Evolutionary conservation across 2,113 vertebrate genomes (phyloP), one percentile per base, ranked within the genome.

Genomic region (Misgurnus anguillicaudatus): DNA sequence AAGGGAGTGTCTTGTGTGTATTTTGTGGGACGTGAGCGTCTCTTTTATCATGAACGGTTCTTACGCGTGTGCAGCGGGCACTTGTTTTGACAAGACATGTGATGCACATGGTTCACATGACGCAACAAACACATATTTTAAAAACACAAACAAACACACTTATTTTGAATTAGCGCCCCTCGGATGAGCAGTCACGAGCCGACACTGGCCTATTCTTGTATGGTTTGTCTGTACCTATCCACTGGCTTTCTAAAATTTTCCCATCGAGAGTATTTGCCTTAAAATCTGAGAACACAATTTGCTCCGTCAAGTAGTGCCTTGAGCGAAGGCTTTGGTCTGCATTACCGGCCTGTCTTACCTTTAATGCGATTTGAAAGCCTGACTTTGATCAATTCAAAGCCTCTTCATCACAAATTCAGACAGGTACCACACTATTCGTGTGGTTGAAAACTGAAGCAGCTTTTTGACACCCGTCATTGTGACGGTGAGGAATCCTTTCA

Each of bases 361-460:
- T 17, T 81, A 81, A 77, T 75, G 66, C 82, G 73, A 53, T 86
- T 82, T 36, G 83, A 87, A 86, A 48, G 36, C 58, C 75, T 60
- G 51, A 67, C 82, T 89, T 85, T 86, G 80, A 89, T 89, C 80
- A 85, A 77, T 83, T 87, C 80, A 80, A 81, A 86, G 80, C 81
- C 47, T 79, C 78, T 64, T 70, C 70, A 63, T 74, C 78, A 75
- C 71, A 17, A 14, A 79, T 79, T 67, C 63, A 82, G 68, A 76
- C 57, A 67, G n/a, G 66, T 78, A 55, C 55, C 63, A 38, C 63
- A 53, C 48, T 51, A 60, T 81, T 67, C 41, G 24, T 31, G 45
- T 62, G 58, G 62, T 14, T 76, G 31, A 74, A 38, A 77, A 31
- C 24, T 31, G 2, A 31, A 62, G 14, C 39, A 80, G 72, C 58